phyloP scores from a whole-genome alignment of 2,888 invertebrate genomes.

The Teleogryllus oceanicus region DNA sequence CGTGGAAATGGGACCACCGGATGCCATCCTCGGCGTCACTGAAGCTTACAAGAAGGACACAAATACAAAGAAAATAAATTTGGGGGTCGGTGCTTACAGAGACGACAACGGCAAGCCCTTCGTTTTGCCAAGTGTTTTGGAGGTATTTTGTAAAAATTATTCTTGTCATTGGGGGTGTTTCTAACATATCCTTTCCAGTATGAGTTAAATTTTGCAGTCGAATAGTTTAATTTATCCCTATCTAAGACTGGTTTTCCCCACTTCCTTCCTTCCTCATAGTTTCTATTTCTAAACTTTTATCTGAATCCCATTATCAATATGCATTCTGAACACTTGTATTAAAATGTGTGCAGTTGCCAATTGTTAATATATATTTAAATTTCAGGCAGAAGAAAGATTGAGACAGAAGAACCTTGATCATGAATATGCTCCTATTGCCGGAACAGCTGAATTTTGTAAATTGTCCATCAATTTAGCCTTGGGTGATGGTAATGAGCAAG shows the following conservation, averaged over 20 bases:
- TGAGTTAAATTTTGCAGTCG: no score
- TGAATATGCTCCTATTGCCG: constrained; percentile 92
- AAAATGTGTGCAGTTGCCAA: no score
- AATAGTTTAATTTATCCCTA: no score
- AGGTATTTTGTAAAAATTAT: constrained; percentile 49
- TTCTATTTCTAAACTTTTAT: no score
- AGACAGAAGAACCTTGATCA: constrained; percentile 71
- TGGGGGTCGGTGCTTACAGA: constrained; percentile 94
- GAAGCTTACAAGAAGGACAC: constrained; percentile 91
- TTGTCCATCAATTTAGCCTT: constrained; percentile 84
- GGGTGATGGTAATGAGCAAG: constrained; percentile 67
- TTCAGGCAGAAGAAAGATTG: constrained; percentile 79
- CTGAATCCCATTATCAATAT: no score
- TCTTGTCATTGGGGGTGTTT: no score
- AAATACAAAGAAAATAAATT: constrained; percentile 91
- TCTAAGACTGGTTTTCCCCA: no score
- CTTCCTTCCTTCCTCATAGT: no score
- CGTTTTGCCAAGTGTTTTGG: constrained; percentile 81
- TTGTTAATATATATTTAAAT: constrained; percentile 31
- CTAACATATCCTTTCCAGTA: no score
- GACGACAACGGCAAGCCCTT: constrained; percentile 97
- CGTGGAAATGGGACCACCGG: constrained; percentile 96
- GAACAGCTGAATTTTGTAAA: constrained; percentile 77
- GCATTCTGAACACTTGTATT: no score
- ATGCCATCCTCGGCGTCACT: constrained; percentile 94